These are phyloP conservation scores for Pseudolycoriella hygida DNA, from an alignment of 2,888 invertebrate species.

Conservation along the genomic window DNA sequence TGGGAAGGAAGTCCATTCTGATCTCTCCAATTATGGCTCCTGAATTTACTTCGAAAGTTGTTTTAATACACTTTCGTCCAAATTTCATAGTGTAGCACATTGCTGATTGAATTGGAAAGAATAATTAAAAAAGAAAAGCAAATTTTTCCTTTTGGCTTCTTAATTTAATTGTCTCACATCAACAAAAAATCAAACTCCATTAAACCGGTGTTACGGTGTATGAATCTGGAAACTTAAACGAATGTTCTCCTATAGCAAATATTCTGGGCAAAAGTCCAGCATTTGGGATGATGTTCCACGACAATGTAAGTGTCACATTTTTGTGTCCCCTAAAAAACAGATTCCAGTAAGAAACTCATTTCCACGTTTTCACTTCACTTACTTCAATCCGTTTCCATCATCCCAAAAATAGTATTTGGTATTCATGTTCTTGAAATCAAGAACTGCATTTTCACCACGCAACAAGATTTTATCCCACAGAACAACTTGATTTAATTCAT, in stretches of 20 bases:
- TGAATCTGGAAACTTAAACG: conserved; percentile 77
- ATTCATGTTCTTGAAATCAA: conserved; percentile 87
- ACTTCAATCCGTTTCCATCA: conserved; percentile 93
- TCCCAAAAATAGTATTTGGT: conserved; percentile 99
- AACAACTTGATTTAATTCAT: conserved; percentile 84
- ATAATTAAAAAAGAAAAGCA: no score
- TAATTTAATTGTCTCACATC: no score
- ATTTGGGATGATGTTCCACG: conserved; percentile 98
- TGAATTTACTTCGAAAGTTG: no score
- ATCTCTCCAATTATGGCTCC: no score
- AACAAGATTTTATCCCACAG: conserved; percentile 97
- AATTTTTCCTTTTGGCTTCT: no score
- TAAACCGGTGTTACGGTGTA: conserved; percentile 40
- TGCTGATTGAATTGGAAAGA: no score
- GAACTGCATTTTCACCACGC: conserved; percentile 80
- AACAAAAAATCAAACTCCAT: not conserved
- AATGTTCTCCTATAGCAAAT: conserved; percentile 63
- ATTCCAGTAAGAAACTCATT: no score
- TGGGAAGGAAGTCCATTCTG: no score
- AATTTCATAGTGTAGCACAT: no score
- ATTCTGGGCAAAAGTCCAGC: conserved; percentile 88
- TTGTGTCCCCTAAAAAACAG: conserved; percentile 59
- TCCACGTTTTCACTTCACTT: no score
- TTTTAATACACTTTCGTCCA: no score
- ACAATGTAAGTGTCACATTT: conserved; percentile 86